Conservation (phyloP, 2,888 invertebrate genomes). For the Sarcophaga rosellei region DNA sequence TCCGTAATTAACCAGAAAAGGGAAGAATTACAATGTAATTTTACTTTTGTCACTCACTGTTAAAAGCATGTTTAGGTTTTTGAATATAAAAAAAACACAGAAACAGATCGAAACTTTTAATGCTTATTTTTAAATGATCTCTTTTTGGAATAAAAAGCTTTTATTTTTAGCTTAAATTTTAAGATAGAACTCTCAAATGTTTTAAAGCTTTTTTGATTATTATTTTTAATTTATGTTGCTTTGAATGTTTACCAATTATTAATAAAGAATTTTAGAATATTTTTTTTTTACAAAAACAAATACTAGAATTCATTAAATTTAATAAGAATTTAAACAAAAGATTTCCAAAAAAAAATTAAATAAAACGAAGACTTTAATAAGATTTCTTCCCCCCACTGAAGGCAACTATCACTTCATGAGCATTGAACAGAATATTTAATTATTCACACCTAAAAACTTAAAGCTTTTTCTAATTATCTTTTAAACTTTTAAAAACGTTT, state of each 20-base stretch:
- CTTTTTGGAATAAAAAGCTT: background rate
- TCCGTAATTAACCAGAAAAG: background rate
- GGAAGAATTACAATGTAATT: background rate
- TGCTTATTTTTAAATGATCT: background rate
- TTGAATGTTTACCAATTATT: background rate
- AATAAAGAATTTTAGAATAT: background rate
- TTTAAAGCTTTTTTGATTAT: background rate
- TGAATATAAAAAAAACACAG: no score
- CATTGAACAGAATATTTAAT: no score
- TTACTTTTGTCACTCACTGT: background rate
- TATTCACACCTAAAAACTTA: no score
- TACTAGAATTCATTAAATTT: no score
- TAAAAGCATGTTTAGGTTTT: slow-evolving; percentile 33
- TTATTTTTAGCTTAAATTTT: background rate
- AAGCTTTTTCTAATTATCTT: no score
- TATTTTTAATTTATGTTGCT: background rate
- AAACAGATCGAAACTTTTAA: no score
- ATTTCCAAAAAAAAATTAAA: no score
- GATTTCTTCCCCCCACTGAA: no score
- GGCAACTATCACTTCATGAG: no score
- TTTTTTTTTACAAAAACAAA: background rate
- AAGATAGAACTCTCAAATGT: background rate
- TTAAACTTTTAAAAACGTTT: no score
- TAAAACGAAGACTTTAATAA: no score
- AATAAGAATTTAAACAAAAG: no score